A percentile compares a stretch with the other conserved stretches of the same genome.
phyloP scores from a whole-genome alignment of 2,888 invertebrate genomes.

The Tachina grossa region DNA sequence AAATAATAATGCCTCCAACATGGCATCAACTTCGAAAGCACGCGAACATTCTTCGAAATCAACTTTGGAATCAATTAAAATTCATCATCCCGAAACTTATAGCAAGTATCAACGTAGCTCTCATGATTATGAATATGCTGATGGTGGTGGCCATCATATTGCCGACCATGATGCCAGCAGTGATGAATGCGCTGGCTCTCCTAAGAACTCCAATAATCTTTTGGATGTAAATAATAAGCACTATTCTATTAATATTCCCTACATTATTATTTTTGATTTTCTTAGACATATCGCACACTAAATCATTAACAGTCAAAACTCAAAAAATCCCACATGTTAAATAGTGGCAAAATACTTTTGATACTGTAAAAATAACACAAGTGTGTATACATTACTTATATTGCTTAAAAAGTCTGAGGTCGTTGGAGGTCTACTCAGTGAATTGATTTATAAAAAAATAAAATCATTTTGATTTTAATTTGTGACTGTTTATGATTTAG shows the following conservation, averaged over 20 bases:
- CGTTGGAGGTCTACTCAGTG: no score
- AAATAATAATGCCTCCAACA: conserved; percentile 51
- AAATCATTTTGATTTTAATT: no score
- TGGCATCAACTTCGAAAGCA: conserved; percentile 66
- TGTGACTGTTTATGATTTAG: no score
- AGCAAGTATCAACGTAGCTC: conserved; percentile 77
- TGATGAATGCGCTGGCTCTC: conserved; percentile 74
- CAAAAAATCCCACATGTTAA: no score
- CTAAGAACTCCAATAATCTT: conserved; percentile 77
- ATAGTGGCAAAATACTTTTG: no score
- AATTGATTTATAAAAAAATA: no score
- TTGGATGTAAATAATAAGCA: conserved; percentile 76
- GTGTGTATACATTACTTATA: no score
- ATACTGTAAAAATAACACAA: no score
- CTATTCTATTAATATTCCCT: conserved; percentile 21
- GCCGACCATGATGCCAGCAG: conserved; percentile 73
- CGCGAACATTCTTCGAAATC: conserved; percentile 71
- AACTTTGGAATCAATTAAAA: conserved; percentile 70
- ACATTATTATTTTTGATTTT: conserved; percentile 2
- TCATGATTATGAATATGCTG: conserved; percentile 77
- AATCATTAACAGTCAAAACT: no score
- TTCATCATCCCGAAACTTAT: conserved; percentile 73
- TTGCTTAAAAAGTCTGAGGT: no score
- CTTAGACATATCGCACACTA: neutral
- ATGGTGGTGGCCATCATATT: conserved; percentile 62